Evolutionary conservation across 1,140 invertebrate genomes (phyloP), one percentile per base, ranked within the genome.

Genomic region (Drosophila biarmipes): DNA sequence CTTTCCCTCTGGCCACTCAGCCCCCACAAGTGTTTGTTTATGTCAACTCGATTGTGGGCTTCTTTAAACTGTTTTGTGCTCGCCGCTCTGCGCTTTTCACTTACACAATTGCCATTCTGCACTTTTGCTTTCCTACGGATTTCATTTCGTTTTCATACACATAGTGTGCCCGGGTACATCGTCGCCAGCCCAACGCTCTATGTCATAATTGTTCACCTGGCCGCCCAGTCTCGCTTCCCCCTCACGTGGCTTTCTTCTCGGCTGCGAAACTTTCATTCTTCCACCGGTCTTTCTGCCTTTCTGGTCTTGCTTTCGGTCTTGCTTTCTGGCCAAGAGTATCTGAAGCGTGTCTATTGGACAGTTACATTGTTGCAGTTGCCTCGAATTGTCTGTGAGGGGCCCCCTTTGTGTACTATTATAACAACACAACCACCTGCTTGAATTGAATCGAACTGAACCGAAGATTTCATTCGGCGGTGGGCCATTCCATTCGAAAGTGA

Each of bases 111-210:
- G 76, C 45, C 51, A 64, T 74, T 78, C 55, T 69, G 74, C 79
- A 84, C 80, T 85, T 66, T 85, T 85, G 80, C 80, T 85, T 85
- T 85, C 73, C 53, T 77, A 73, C 61, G 58, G 76, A 66, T 62
- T 84, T 86, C 67, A 66, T 62, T 84, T 86, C 73, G 66, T 77
- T 85, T 85, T 85, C 57, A 31, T 31, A 31, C 29, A 31, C 8
- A 6, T 29, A 29, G n/a, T n/a, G n/a, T n/a, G n/a, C 27, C 7
- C 8, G 27, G 1, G 27, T 31, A 38, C 59, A 24, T 31, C 24
- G 34, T 46, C 58, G 67, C 56, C 72, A 63, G 58, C 61, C 29
- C 38, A 4, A 40, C 67, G 54, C 68, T 75, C 71, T 84, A 84
- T 84, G 76, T 84, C 80, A 80, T 84, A 84, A 84, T 85, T 85